Percentiles rank a stretch among this genome's conserved stretches.
Evolutionary conservation across 2,113 vertebrate genomes (phyloP).

Genomic region (Coptodon rendalli): DNA sequence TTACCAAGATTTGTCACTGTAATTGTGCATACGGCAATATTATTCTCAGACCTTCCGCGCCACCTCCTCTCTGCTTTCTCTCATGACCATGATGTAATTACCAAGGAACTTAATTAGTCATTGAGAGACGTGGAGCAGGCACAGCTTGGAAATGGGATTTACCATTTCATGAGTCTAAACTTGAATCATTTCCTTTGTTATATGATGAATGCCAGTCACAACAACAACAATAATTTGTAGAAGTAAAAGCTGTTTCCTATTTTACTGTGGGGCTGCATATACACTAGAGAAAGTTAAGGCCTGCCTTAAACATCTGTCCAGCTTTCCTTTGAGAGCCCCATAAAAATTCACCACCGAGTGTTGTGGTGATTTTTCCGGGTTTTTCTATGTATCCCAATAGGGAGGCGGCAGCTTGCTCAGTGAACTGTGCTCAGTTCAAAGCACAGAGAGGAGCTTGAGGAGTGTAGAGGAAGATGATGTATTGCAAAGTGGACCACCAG

Average conservation of each 20-base stretch:
- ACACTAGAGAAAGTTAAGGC: background rate
- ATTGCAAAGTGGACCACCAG: slow-evolving; percentile 62
- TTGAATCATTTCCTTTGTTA: background rate
- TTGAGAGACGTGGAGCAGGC: slow-evolving; percentile 21
- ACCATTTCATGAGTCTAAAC: background rate
- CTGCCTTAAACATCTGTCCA: slow-evolving; percentile 61
- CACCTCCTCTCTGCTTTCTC: slow-evolving; percentile 24
- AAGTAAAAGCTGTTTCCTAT: background rate
- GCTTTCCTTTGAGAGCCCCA: slow-evolving; percentile 62
- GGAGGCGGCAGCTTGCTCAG: slow-evolving; percentile 54
- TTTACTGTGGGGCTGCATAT: background rate
- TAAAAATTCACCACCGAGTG: slow-evolving; percentile 63
- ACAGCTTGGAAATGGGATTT: slow-evolving; percentile 17
- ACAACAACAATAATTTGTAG: background rate
- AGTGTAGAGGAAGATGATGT: slow-evolving; percentile 64
- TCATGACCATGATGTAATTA: slow-evolving; percentile 65
- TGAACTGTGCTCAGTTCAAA: slow-evolving; percentile 71
- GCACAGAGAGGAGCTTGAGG: slow-evolving; percentile 51
- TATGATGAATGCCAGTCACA: slow-evolving; percentile 18
- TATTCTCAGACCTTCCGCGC: slow-evolving; percentile 33
- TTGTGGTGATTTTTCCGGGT: slow-evolving; percentile 52
- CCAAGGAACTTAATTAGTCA: slow-evolving; percentile 74
- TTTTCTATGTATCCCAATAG: slow-evolving; percentile 57
- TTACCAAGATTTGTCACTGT: slow-evolving; percentile 32
- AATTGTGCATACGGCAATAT: slow-evolving; percentile 51